phyloP scores from a whole-genome alignment of 1,140 invertebrate species.

The Drosophila santomea region DNA sequence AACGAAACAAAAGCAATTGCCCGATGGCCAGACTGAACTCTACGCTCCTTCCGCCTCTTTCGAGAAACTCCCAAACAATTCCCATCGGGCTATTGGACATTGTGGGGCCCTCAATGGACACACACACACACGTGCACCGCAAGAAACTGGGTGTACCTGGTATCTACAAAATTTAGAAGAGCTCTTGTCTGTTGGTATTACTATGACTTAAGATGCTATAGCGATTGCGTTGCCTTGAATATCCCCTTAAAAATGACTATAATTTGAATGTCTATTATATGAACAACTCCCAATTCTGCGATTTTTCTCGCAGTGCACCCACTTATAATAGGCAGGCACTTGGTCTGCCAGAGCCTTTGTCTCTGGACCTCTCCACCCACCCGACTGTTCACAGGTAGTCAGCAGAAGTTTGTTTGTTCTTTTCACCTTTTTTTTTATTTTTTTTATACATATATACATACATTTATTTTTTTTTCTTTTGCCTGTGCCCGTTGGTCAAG shows the following conservation, averaged over 20 bases:
- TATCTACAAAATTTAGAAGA: not conserved
- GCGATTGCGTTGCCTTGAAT: no score
- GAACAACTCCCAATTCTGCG: no score
- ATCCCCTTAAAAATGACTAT: not conserved
- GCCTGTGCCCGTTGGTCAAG: slow-evolving; percentile 60
- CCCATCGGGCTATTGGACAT: slow-evolving; percentile 65
- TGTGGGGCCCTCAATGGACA: slow-evolving; percentile 64
- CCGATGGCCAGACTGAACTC: slow-evolving; percentile 49
- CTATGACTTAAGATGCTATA: no score
- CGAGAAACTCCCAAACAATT: slow-evolving; percentile 9
- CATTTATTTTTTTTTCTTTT: not conserved
- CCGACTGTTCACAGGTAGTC: slow-evolving; percentile 58
- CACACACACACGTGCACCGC: slow-evolving; percentile 19
- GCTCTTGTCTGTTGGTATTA: no score
- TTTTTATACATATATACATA: not conserved
- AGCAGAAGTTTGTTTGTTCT: slow-evolving; percentile 53
- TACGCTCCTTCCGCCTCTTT: slow-evolving; percentile 6
- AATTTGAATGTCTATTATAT: no score
- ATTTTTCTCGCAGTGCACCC: slow-evolving; percentile 20
- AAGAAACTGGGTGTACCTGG: not conserved
- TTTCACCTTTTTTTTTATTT: slow-evolving; percentile 8
- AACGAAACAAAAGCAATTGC: slow-evolving; percentile 75
- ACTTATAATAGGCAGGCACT: slow-evolving; percentile 66
- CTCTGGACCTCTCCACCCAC: slow-evolving; percentile 22
- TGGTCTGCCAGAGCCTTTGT: slow-evolving; percentile 62